Base-by-base conservation (phyloP, 1,140 invertebrate genomes). In the Chironomus tepperi region DNA sequence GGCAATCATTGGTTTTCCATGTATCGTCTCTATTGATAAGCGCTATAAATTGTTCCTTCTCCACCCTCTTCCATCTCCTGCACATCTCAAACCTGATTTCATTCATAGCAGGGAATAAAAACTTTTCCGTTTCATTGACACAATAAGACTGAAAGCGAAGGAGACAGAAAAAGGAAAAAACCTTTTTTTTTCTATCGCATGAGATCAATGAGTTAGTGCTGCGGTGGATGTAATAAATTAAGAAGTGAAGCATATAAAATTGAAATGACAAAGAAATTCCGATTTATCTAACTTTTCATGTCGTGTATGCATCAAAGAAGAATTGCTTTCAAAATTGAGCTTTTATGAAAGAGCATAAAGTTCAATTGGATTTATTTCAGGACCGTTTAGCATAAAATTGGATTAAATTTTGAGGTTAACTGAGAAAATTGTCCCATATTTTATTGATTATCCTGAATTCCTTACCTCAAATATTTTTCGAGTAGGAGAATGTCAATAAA, bases 21-120 rank as follows among this genome's bases (percentile, higher is more conserved):
- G 47, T 57, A 57, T 57, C 47, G 47, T 57, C 47, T 57, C 47
- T 47, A 57, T 57, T 57, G 47, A 57, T 57, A 57, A 57, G 47
- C 47, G 5, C n/a, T 57, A 57, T 57, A 57, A 15, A 12, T 5
- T 15, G 12, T 15, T 57, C 15, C 8, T 47, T 8, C 24, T 2
- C 5, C 24, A n/a, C 24, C 1, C 24, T 5, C 24, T 5, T 34
- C 24, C 24, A 34, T 34, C 24, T 34, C 24, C 24, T 34, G 24
- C 5, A 34, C 24, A 34, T 34, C 24, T 34, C 24, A 34, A 34
- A 34, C 24, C 24, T 34, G 24, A 34, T 34, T 34, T 34, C 24
- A 34, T 34, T 34, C 24, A 34, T 2, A 34, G 2, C n/a, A 57
- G 8, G 47, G 15, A 15, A n/a, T 10, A 57, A 57, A 57, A 57